phyloP scores from a whole-genome alignment of 92 coral and sea anemone genomes.

The Epizoanthus illoricatus region DNA sequence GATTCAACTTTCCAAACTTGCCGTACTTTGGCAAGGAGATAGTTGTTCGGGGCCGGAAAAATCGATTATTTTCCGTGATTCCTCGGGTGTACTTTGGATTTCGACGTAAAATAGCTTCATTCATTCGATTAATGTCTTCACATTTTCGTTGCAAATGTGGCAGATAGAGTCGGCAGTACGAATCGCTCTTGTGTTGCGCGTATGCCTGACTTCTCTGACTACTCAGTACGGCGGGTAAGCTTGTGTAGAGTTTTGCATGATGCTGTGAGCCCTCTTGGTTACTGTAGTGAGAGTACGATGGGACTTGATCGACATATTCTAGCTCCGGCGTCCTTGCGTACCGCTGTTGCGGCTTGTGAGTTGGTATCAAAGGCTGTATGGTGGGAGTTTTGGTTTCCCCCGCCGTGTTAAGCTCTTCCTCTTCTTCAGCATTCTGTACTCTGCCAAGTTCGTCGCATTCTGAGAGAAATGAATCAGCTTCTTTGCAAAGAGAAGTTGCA shows the following conservation, averaged over 20 bases:
- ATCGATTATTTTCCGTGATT: not conserved
- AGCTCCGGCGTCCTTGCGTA: not conserved
- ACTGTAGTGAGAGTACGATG: not conserved
- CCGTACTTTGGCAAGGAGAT: conserved; percentile 17
- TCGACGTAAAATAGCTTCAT: conserved; percentile 47
- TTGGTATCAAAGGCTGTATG: not conserved
- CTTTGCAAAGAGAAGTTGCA: conserved; percentile 52
- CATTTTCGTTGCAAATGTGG: conserved; percentile 54
- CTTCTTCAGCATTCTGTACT: conserved; percentile 1
- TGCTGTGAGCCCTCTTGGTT: conserved; percentile 7
- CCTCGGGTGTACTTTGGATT: conserved; percentile 47
- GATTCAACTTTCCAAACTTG: conserved; percentile 4
- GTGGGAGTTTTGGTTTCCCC: not conserved
- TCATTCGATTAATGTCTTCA: conserved; percentile 47
- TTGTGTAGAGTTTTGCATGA: conserved; percentile 22
- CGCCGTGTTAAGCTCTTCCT: not conserved
- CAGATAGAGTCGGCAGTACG: conserved; percentile 50
- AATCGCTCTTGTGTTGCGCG: conserved; percentile 32
- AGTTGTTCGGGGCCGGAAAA: conserved; percentile 10
- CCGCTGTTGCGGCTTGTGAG: not conserved
- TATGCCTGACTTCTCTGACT: conserved; percentile 12
- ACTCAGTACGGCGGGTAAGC: conserved; percentile 5
- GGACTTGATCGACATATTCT: not conserved
- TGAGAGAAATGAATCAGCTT: conserved; percentile 54
- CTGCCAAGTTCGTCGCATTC: conserved; percentile 22